Percentiles rank a stretch among this genome's conserved stretches.
Conservation (phyloP, 2,113 vertebrate genomes). For the Microcebus griseorufus region DNA sequence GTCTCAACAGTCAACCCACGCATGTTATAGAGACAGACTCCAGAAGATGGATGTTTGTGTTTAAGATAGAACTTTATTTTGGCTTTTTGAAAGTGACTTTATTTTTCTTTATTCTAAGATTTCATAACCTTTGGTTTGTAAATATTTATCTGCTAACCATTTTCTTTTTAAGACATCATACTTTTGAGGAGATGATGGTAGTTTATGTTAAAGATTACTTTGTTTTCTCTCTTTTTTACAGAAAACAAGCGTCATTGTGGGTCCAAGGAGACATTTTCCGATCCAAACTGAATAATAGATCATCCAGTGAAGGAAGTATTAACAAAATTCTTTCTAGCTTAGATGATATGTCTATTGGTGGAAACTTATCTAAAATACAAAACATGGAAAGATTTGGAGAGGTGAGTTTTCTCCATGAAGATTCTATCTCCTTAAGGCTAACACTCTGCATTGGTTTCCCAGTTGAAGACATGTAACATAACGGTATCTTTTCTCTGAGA, state of each 20-base stretch:
- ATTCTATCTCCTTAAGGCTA: neutral
- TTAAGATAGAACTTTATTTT: neutral
- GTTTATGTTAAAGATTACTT: slow-evolving; percentile 9
- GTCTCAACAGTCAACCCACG: neutral
- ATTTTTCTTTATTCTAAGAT: neutral
- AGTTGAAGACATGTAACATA: neutral
- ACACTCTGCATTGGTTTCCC: neutral
- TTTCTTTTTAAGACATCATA: neutral
- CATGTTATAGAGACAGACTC: neutral
- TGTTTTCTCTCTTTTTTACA: slow-evolving; percentile 73
- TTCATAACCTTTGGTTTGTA: neutral
- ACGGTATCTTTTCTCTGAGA: neutral
- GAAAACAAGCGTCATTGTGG: slow-evolving; percentile 94
- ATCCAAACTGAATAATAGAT: slow-evolving; percentile 86
- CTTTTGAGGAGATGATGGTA: neutral
- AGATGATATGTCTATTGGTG: slow-evolving; percentile 89
- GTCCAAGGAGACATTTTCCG: slow-evolving; percentile 89
- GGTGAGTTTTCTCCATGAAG: slow-evolving; percentile 81
- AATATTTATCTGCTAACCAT: neutral
- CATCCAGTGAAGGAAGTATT: slow-evolving; percentile 84
- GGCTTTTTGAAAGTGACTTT: neutral
- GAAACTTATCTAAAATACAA: slow-evolving; percentile 79
- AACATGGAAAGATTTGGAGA: slow-evolving; percentile 86
- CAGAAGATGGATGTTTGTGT: neutral
- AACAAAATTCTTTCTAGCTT: slow-evolving; percentile 91